Percentiles rank a stretch among this genome's conserved stretches.
Conservation (phyloP, 2,113 vertebrate genomes). For the Poecile atricapillus region DNA sequence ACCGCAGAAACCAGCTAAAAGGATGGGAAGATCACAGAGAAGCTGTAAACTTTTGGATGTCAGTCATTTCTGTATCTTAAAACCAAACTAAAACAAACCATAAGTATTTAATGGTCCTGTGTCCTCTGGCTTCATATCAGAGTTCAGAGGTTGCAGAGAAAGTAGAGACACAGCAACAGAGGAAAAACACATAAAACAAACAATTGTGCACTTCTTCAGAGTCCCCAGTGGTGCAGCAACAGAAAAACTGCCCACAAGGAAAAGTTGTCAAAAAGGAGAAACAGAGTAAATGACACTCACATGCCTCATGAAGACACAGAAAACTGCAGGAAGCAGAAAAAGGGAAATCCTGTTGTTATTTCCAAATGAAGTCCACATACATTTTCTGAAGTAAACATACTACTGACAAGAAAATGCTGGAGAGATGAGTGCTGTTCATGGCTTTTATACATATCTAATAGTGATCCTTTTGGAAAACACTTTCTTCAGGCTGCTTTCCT, state of each 20-base stretch:
- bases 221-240: background rate
- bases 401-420: background rate
- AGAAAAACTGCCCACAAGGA: background rate
- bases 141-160: background rate
- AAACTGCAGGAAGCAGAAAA: background rate
- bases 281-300: background rate
- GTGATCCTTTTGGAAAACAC: fast-evolving
- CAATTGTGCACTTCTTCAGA: background rate
- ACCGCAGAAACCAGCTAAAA: background rate
- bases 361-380: background rate
- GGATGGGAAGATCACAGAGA: background rate
- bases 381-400: background rate
- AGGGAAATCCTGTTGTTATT: background rate
- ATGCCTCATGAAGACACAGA: background rate
- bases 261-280: background rate
- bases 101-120: background rate
- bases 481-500: background rate
- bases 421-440: background rate
- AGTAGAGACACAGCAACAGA: background rate
- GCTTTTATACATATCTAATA: background rate
- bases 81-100: background rate
- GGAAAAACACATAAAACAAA: background rate
- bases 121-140: background rate
- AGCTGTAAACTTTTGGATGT: background rate
- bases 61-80: background rate